Percentiles rank a stretch among this genome's conserved stretches.
Evolutionary conservation across 30 jellyfish, hydroid and myxozoan genomes (phyloP).

Genomic region (Aurelia coerulea): DNA sequence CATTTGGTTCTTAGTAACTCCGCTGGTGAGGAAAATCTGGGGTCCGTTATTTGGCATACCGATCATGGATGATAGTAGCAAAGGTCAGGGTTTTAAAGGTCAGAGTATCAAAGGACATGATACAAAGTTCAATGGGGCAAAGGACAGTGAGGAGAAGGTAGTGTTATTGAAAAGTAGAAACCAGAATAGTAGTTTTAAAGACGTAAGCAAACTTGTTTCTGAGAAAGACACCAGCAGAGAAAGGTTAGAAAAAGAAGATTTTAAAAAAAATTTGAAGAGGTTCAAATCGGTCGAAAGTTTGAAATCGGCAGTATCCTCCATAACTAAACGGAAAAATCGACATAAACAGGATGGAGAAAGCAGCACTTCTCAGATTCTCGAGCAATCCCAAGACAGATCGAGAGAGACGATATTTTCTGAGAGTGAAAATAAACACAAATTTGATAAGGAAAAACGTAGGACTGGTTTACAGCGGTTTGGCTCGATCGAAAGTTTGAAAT

Average conservation of each 20-base stretch:
- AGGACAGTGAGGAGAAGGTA: neutral
- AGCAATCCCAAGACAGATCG: constrained; percentile 5
- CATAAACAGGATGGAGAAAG: constrained; percentile 1
- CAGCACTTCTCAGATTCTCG: neutral
- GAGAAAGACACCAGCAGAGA: neutral
- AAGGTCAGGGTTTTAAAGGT: constrained; percentile 15
- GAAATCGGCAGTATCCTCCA: constrained; percentile 29
- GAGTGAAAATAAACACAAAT: too few species aligned
- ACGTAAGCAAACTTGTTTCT: neutral
- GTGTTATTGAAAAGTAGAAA: neutral
- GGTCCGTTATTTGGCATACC: constrained; percentile 92
- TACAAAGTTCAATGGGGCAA: constrained; percentile 3
- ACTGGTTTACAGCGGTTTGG: constrained; percentile 43
- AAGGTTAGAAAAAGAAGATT: neutral
- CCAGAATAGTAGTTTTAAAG: too few species aligned
- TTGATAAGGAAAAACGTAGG: neutral
- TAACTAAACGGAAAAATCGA: constrained; percentile 32
- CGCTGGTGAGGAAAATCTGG: constrained; percentile 83
- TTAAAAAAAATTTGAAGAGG: constrained; percentile 3
- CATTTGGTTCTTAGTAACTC: constrained; percentile 95
- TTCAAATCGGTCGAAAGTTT: constrained; percentile 53
- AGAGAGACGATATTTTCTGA: neutral
- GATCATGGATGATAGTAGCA: constrained; percentile 16
- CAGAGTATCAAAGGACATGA: constrained; percentile 25
- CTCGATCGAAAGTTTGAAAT: constrained; percentile 54